A percentile compares a stretch with the other conserved stretches of the same genome.
Conservation (phyloP, 2,888 invertebrate species). For the Napeogenes inachia region DNA sequence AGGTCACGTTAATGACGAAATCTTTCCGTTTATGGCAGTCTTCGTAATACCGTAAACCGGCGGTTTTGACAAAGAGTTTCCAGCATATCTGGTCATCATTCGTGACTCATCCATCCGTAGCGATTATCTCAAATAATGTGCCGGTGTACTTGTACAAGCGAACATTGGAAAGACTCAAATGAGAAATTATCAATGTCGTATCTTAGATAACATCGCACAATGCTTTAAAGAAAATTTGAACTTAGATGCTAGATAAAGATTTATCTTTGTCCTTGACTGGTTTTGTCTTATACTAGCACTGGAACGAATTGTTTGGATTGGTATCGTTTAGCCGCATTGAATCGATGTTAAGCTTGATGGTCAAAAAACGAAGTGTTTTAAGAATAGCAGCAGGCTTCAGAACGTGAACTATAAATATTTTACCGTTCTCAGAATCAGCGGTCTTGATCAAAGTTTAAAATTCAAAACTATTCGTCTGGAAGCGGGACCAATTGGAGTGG, state of each 20-base stretch:
- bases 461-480: conserved; percentile 24
- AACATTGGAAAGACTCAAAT: conserved; percentile 12
- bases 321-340: conserved; percentile 9
- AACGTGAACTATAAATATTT: conserved; percentile 29
- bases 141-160: conserved; percentile 39
- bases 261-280: background rate
- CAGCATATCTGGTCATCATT: conserved; percentile 59
- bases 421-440: conserved; percentile 29
- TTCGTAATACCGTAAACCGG: conserved; percentile 27
- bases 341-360: conserved; percentile 3
- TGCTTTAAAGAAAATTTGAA: background rate
- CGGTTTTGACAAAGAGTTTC: conserved; percentile 65
- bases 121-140: conserved; percentile 60
- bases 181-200: conserved; percentile 2
- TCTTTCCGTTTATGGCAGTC: conserved; percentile 21
- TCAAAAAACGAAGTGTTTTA: background rate
- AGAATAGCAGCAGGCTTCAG: background rate
- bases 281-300: conserved; percentile 3
- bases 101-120: conserved; percentile 65
- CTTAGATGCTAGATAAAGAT: background rate
- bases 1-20: background rate
- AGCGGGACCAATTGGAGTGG: conserved; percentile 28
- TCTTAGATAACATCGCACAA: background rate
- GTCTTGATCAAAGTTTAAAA: conserved; percentile 27
- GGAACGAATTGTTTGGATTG: conserved; percentile 17